Conservation (phyloP, 2,113 vertebrate species). For the Onychostruthus taczanowskii region DNA sequence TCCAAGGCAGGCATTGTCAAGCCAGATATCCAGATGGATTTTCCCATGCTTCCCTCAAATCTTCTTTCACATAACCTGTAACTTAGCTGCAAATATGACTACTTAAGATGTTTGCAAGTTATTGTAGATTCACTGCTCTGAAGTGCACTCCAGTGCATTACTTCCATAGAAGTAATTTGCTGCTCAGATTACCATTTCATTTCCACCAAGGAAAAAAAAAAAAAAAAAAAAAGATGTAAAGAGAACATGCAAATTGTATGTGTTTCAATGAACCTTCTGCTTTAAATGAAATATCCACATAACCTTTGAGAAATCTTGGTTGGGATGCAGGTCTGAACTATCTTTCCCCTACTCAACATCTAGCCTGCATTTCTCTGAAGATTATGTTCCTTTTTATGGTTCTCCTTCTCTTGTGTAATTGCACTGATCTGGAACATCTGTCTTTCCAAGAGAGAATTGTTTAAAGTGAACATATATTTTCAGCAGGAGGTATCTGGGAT, state of each 20-base stretch:
- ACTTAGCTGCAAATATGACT: not conserved
- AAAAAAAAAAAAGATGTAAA: not conserved
- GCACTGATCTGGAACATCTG: not conserved
- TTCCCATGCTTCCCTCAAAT: not conserved
- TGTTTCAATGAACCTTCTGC: not conserved
- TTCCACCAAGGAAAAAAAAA: not conserved
- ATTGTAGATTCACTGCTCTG: not conserved
- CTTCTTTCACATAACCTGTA: not conserved
- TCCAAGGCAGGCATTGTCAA: not conserved
- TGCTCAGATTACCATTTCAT: not conserved
- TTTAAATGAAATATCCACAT: not conserved
- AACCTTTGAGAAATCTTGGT: not conserved
- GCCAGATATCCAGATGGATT: not conserved
- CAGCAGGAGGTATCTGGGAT: not conserved
- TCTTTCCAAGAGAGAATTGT: not conserved
- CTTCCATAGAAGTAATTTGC: not conserved
- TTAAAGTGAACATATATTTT: not conserved
- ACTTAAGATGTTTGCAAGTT: not conserved
- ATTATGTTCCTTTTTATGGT: fast-evolving
- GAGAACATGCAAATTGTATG: not conserved
- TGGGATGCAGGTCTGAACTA: not conserved
- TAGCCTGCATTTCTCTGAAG: not conserved
- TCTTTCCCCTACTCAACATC: not conserved
- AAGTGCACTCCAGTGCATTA: not conserved
- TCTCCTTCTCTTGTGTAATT: not conserved